phyloP scores from a whole-genome alignment of 2,113 vertebrate genomes.

The Ammodytes marinus region DNA sequence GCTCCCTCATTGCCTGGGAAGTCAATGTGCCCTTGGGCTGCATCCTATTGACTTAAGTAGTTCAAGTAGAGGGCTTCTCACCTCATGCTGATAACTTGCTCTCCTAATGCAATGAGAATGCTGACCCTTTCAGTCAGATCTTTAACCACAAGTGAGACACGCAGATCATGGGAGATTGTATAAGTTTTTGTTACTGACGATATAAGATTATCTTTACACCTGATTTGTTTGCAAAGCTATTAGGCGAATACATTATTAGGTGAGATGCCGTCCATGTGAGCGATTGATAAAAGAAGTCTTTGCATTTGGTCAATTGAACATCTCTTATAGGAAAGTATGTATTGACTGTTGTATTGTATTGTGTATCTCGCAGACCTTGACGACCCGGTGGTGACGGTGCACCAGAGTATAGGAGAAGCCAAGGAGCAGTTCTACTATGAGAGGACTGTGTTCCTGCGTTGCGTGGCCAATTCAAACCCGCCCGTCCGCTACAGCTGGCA shows the following conservation, averaged over 20 bases:
- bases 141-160: constrained; percentile 34
- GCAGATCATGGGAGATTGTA: not conserved
- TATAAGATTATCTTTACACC: constrained; percentile 1
- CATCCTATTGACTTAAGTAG: constrained; percentile 67
- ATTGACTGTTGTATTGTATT: constrained; percentile 16
- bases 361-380: constrained; percentile 89
- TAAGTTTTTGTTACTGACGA: constrained; percentile 9
- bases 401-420: constrained; percentile 98
- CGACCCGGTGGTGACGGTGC: constrained; percentile 95
- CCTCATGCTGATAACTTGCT: constrained; percentile 44
- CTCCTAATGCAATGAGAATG: constrained; percentile 22
- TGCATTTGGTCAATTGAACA: not conserved
- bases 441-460: constrained; percentile 96
- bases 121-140: constrained; percentile 28
- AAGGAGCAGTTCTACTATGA: constrained; percentile 99
- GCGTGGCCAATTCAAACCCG: constrained; percentile 97
- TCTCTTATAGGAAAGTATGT: not conserved
- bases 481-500: constrained; percentile 98
- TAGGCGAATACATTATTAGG: not conserved
- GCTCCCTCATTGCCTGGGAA: constrained; percentile 66
- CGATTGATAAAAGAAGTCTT: not conserved
- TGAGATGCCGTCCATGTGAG: not conserved
- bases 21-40: constrained; percentile 74
- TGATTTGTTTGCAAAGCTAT: not conserved
- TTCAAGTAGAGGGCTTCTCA: constrained; percentile 47